Conservation (phyloP, 1,140 invertebrate genomes). For the Euglossa dilemma region DNA sequence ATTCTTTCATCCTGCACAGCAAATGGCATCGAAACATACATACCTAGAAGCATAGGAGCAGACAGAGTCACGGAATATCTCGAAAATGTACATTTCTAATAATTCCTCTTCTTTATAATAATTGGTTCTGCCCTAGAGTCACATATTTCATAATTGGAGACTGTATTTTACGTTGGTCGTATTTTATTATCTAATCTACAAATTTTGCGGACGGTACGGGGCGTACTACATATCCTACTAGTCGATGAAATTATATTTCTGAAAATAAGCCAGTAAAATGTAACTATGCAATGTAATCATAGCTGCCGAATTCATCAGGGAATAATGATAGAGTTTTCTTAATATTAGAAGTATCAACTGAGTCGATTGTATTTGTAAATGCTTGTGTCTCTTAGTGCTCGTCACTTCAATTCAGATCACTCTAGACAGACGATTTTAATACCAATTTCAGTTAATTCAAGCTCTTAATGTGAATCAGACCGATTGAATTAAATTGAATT, state of each 20-base stretch:
- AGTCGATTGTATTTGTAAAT: neutral
- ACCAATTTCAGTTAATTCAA: conserved; percentile 52
- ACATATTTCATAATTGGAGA: neutral
- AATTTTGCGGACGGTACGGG: neutral
- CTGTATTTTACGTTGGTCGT: neutral
- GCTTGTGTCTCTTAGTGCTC: neutral
- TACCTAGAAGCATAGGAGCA: neutral
- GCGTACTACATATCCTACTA: too few species aligned
- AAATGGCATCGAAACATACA: conserved; percentile 4
- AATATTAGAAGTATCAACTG: neutral
- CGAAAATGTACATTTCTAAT: neutral
- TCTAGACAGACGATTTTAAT: conserved; percentile 44
- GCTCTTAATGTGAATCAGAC: conserved; percentile 50
- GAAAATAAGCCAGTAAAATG: too few species aligned
- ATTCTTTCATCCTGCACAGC: conserved; percentile 14
- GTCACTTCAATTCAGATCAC: conserved; percentile 35
- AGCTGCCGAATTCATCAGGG: neutral
- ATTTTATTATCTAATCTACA: neutral
- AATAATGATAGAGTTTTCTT: neutral
- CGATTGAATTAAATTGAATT: conserved; percentile 55
- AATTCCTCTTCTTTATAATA: neutral
- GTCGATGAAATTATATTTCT: too few species aligned
- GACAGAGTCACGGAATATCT: neutral
- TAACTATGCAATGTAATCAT: too few species aligned
- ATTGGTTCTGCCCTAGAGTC: neutral